Base-by-base conservation (phyloP, 2,113 vertebrate genomes). In the Hippocampus barbouri region DNA sequence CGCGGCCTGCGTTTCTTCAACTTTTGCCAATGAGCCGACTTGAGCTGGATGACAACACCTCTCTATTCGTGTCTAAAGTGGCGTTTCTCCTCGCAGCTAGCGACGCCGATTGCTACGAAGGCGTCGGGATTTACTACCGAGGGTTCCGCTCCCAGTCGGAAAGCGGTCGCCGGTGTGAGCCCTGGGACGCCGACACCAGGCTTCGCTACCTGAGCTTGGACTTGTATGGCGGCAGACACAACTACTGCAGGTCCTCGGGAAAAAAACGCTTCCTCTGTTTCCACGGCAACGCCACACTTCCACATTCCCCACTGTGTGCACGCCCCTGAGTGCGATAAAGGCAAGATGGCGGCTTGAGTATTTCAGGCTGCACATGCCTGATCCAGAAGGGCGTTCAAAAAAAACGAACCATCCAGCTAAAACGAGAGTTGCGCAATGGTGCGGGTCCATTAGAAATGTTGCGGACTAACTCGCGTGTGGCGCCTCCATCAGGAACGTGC, bases 171-270 rank as follows among this genome's bases (percentile, higher is more conserved):
- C 61, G 21, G 0, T 93, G 91, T 83, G 41, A 60, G 75, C 27
- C 59, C 14, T 93, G 90, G 90, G 84, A 91, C 14, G 1, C 1
- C 0, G 23, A 78, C 18, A 79, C 56, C 72, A 72, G 84, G 54
- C 8, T 1, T n/a, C 38, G 3, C 1, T 63, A 67, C 38, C 20
- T 89, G 78, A 38, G 56, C 0, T 62, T 8, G 7, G 83, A 89
- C 10, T 12, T 80, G 41, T 9, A 75, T 0, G n/a, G 78, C 11
- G 87, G 90, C 53, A 79, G 69, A n/a, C 91, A 92, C 86, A 93
- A 92, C 82, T 86, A 87, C 86, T 92, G 91, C 90, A 90, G 91
- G 91, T 89, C 40, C 1, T 15, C 5, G 1, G 43, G 1, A 45
- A 2, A 12, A 30, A 60, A 25, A 27, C 12, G 54, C 23, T 25